Evolutionary conservation across 2,113 vertebrate genomes (phyloP).

Genomic region (Manacus vitellinus): DNA sequence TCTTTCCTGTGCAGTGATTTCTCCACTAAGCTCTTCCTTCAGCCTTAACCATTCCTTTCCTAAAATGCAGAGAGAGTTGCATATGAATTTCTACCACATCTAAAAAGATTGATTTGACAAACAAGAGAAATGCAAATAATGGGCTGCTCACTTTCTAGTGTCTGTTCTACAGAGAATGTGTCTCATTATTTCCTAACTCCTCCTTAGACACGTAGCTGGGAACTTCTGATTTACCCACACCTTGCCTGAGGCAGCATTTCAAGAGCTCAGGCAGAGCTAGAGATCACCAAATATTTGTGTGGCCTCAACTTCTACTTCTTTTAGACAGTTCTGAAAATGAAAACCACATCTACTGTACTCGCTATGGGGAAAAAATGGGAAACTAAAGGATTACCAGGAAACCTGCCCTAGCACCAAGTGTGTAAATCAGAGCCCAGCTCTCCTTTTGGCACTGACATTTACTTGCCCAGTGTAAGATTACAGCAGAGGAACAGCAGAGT

Average conservation of each 20-base stretch:
- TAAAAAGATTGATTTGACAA: not conserved
- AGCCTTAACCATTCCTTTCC: not conserved
- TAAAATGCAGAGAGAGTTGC: not conserved
- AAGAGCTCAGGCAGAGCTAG: not conserved
- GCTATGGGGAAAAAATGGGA: not conserved
- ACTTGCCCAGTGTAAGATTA: slow-evolving; percentile 79
- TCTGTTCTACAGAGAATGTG: rapidly evolving
- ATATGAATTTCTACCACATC: not conserved
- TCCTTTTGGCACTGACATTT: slow-evolving; percentile 83
- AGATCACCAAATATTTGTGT: not conserved
- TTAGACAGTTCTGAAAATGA: not conserved
- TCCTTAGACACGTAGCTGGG: not conserved
- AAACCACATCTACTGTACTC: rapidly evolving
- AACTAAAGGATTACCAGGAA: not conserved
- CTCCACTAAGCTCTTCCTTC: not conserved
- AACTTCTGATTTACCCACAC: not conserved
- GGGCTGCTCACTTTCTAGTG: not conserved
- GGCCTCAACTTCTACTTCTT: not conserved
- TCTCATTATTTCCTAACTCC: not conserved
- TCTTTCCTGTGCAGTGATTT: not conserved
- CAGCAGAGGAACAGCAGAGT: slow-evolving; percentile 77
- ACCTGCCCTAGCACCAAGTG: not conserved
- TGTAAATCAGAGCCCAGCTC: slow-evolving; percentile 64
- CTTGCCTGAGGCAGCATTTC: not conserved
- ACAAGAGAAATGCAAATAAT: not conserved